phyloP scores from a whole-genome alignment of 2,888 invertebrate species.

The Drosophila helvetica region DNA sequence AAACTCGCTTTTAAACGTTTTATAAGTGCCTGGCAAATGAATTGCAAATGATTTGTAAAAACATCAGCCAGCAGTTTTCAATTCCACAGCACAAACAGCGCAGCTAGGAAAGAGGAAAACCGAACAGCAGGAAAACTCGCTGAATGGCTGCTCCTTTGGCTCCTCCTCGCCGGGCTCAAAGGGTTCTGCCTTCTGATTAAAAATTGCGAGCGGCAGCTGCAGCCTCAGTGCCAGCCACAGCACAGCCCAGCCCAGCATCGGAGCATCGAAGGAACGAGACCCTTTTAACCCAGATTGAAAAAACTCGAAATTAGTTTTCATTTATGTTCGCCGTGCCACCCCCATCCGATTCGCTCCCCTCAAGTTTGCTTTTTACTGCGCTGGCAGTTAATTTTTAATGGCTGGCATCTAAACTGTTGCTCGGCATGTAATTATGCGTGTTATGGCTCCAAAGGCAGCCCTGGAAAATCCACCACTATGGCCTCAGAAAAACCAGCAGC shows the following conservation, averaged over 20 bases:
- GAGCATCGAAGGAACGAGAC: conserved; percentile 22
- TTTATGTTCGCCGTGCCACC: conserved; percentile 59
- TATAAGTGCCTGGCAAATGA: conserved; percentile 67
- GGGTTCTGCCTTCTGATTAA: conserved; percentile 68
- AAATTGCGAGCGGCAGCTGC: conserved; percentile 61
- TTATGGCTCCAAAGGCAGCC: conserved; percentile 50
- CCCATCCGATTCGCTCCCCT: neutral
- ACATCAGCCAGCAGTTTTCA: conserved; percentile 42
- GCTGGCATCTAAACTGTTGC: conserved; percentile 68
- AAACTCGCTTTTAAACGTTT: conserved; percentile 71
- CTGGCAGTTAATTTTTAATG: conserved; percentile 76
- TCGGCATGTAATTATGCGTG: conserved; percentile 72
- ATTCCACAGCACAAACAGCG: conserved; percentile 7
- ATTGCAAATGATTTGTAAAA: conserved; percentile 71
- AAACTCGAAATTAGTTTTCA: conserved; percentile 80
- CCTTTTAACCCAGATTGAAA: conserved; percentile 79
- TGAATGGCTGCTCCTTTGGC: conserved; percentile 42
- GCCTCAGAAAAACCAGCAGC: conserved; percentile 1
- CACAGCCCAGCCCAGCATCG: neutral
- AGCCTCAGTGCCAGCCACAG: conserved; percentile 12
- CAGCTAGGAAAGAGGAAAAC: conserved; percentile 5
- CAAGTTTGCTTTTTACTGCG: conserved; percentile 52
- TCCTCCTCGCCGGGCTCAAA: conserved; percentile 48
- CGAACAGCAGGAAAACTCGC: conserved; percentile 20
- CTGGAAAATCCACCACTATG: neutral